Evolutionary conservation across 2,888 invertebrate species (phyloP).

Genomic region (Auanema freiburgensis): DNA sequence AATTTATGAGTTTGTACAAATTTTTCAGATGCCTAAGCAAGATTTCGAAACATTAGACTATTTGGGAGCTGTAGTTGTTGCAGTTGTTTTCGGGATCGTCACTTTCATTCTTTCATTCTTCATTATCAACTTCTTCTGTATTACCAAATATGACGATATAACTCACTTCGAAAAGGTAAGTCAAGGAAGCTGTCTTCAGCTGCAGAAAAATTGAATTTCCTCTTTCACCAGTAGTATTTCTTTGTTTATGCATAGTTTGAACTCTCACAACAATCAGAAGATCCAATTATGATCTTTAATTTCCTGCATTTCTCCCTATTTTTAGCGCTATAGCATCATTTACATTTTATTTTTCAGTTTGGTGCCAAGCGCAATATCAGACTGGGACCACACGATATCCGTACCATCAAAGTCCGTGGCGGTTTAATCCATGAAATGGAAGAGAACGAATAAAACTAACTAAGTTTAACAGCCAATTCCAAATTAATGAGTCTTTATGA

Average conservation of each 20-base stretch:
- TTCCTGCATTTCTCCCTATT: neutral
- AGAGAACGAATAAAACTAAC: constrained; percentile 9
- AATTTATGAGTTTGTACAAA: too few relatives aligned
- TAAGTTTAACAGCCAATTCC: too few relatives aligned
- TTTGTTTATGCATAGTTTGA: neutral
- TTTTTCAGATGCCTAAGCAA: constrained; percentile 54
- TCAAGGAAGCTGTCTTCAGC: neutral
- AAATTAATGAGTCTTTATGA: too few relatives aligned
- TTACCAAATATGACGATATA: constrained; percentile 60
- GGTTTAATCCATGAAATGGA: constrained; percentile 29
- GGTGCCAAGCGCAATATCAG: constrained; percentile 51
- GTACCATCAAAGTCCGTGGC: constrained; percentile 38
- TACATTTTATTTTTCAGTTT: constrained; percentile 37
- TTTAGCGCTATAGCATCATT: neutral
- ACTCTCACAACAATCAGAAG: too few relatives aligned
- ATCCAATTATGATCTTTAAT: neutral
- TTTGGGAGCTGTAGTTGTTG: constrained; percentile 55
- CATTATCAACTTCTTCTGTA: constrained; percentile 60
- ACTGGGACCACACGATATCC: constrained; percentile 56
- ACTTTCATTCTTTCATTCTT: constrained; percentile 56
- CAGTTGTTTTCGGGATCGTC: constrained; percentile 44
- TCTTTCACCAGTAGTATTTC: neutral
- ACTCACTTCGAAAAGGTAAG: constrained; percentile 61
- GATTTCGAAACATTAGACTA: constrained; percentile 56
- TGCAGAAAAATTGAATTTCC: neutral